Evolutionary conservation across 2,888 invertebrate species (phyloP).

Genomic region (Polylopha cassiicola): DNA sequence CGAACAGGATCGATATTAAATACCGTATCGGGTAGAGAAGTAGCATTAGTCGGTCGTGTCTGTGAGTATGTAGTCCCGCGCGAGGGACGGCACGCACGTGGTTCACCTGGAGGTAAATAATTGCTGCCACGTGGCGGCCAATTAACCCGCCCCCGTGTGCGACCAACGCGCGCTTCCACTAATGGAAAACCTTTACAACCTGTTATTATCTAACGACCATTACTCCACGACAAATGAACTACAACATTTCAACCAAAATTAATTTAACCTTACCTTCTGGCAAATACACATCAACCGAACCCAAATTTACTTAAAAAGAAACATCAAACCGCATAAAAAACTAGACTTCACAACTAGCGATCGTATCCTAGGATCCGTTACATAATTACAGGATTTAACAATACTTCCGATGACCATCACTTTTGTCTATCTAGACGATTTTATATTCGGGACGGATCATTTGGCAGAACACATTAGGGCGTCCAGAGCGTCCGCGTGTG

Average conservation of each 20-base stretch:
- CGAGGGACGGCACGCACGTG: slow-evolving; percentile 52
- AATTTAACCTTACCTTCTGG: too few species aligned
- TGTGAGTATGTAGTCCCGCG: slow-evolving; percentile 16
- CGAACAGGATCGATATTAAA: too few species aligned
- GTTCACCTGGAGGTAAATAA: slow-evolving; percentile 68
- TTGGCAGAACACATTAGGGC: slow-evolving; percentile 68
- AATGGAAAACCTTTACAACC: slow-evolving; percentile 45
- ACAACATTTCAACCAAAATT: too few species aligned
- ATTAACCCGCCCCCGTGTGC: slow-evolving; percentile 57
- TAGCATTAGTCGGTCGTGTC: slow-evolving; percentile 6
- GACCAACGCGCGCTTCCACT: slow-evolving; percentile 51
- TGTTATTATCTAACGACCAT: slow-evolving; percentile 35
- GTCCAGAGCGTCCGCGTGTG: slow-evolving; percentile 32
- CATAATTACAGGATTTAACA: too few species aligned
- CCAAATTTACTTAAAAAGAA: too few species aligned
- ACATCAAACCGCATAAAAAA: too few species aligned
- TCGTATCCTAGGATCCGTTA: too few species aligned
- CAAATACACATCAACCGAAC: too few species aligned
- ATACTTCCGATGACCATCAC: slow-evolving; percentile 40
- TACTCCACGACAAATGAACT: too few species aligned
- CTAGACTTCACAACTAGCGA: too few species aligned
- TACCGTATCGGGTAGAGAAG: too few species aligned
- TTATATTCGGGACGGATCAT: slow-evolving; percentile 66
- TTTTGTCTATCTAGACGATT: slow-evolving; percentile 38
- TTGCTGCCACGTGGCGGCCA: slow-evolving; percentile 70